Evolutionary conservation across 30 jellyfish, hydroid and myxozoan genomes (phyloP), one percentile per base, ranked within the genome.

Genomic region (Euphysa ruthae): DNA sequence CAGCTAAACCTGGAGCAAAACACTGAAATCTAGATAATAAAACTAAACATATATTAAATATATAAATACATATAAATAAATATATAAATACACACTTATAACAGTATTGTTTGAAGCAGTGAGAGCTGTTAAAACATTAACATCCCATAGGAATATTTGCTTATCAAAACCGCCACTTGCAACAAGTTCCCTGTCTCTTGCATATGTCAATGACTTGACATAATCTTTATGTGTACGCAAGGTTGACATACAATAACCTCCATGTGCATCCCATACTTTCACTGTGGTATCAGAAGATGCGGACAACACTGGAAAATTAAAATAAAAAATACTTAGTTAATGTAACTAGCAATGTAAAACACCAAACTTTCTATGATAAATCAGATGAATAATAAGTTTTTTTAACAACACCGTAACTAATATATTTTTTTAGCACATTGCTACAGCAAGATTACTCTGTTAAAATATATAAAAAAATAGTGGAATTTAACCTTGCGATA

Each of bases 231-330:
- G 98, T 6, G 98, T 88, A n/a, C 98, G 82, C 24, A 88, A 64
- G 3, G 98, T 88, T 28, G 98, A 88, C 98, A 79, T 88, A 81
- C 98, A 88, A 44, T 66, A 88, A 28, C 98, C 98, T 20, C 95
- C 95, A 69, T 35, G 30, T 3, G 98, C 94, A 63, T 88, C 98
- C 98, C 98, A 88, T 3, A 88, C 98, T 64, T 88, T 88, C 28
- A 88, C 98, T 3, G 98, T 88, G 16, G 98, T 88, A 55, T 88
- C 98, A 14, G 98, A 88, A 14, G 98, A 88, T 61, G 98, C 98
- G 25, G 98, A 88, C 6, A 88, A 76, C 63, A 88, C 98, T 88
- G 58, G 13, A 8, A 18, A 58, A 14, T 18, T 58, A 16, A 10
- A 22, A 18, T 58, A 18, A 7, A 22, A n/a, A 21, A 7, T 15